Percentiles rank a stretch among this genome's conserved stretches.
Conservation (phyloP, 2,113 vertebrate genomes). For the Malurus elegans region DNA sequence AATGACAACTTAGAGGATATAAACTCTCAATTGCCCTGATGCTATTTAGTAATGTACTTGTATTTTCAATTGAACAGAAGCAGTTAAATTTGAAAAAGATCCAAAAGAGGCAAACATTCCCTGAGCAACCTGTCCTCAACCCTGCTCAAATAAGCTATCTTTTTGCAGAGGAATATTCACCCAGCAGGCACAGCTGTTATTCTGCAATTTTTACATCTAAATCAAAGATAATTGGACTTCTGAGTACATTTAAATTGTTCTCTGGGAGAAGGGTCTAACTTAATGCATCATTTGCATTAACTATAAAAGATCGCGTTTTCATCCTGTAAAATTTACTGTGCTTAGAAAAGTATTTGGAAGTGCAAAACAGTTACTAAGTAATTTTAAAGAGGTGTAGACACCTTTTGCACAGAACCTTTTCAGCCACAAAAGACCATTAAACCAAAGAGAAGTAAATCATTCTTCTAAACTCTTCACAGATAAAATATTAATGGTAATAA, state of each 20-base stretch:
- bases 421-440: conserved; percentile 45
- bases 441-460: conserved; percentile 53
- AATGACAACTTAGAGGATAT: neutral
- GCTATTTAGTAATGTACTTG: neutral
- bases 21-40: neutral
- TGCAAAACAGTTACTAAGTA: conserved; percentile 38
- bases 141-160: conserved; percentile 42
- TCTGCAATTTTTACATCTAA: conserved; percentile 70
- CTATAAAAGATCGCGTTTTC: conserved; percentile 59
- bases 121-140: neutral
- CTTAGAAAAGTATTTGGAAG: conserved; percentile 52
- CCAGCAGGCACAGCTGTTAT: conserved; percentile 63
- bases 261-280: conserved; percentile 61
- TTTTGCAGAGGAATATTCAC: conserved; percentile 60
- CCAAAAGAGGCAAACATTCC: conserved; percentile 6
- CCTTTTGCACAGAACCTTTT: conserved; percentile 34
- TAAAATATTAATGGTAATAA: conserved; percentile 50
- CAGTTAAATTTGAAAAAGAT: neutral
- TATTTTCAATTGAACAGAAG: conserved; percentile 34
- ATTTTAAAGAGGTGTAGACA: conserved; percentile 8
- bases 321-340: conserved; percentile 62
- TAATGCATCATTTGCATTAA: conserved; percentile 71
- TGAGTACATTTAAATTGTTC: conserved; percentile 72
- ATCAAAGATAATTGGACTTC: conserved; percentile 75
- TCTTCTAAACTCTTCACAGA: conserved; percentile 18